A percentile compares a stretch with the other conserved stretches of the same genome.
Evolutionary conservation across 2,797 vertebrate species (phyloP).

Genomic region (Cirrhinus molitorella): DNA sequence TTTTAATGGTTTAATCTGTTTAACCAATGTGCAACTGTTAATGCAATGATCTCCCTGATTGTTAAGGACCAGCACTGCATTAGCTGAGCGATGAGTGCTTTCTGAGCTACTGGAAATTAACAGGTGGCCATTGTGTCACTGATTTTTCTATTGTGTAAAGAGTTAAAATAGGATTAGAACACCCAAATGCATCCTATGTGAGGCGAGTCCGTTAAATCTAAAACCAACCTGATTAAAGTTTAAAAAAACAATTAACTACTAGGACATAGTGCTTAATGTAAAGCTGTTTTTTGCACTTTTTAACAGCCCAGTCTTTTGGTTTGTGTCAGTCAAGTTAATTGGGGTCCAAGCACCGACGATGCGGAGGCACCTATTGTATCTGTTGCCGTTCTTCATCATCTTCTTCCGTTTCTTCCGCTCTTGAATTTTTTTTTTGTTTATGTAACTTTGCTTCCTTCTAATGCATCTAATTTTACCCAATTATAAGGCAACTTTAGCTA

Average conservation of each 20-base stretch:
- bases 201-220: not conserved
- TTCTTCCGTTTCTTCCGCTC: no score
- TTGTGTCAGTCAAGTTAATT: no score
- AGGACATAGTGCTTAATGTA: not conserved
- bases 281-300: not conserved
- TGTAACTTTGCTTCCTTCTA: no score
- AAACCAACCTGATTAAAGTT: not conserved
- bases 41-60: not conserved
- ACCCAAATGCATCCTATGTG: not conserved
- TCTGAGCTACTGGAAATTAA: not conserved
- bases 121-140: not conserved
- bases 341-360: no score
- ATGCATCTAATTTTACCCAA: no score
- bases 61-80: not conserved
- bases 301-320: no score
- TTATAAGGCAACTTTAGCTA: no score
- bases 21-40: not conserved
- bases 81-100: not conserved
- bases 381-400: no score
- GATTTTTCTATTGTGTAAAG: not conserved
- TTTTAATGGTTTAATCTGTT: conserved; percentile 35
- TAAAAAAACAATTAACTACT: no score
- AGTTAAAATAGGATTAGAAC: not conserved
- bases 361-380: no score
- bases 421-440: no score